Evolutionary conservation across 1,140 invertebrate genomes (phyloP), one percentile per base, ranked within the genome.

Genomic region (Heterodera schachtii): DNA sequence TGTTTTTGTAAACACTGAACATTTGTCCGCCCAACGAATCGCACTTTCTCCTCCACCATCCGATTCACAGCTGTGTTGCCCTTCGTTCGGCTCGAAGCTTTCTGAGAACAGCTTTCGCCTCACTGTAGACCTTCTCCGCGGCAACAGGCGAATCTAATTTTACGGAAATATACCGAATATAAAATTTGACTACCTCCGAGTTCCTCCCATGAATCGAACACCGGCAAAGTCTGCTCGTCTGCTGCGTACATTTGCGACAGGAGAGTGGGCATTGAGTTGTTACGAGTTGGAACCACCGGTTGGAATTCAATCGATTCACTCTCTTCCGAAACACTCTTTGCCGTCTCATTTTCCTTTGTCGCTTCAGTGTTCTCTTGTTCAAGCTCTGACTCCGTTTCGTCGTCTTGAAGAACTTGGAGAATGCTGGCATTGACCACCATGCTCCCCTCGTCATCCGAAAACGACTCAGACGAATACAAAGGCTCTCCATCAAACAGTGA

Each of bases 191-290:
- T n/a, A 60, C 83, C 80, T 19, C 83, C 81, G 8, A 82, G 69
- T n/a, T 82, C 82, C 69, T 82, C 81, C 80, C 81, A 82, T 19
- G 81, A 82, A 57, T 82, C 81, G 4, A 84, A 21, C 11, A 83
- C 81, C 0, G 81, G 81, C 41, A 82, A 83, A 21, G 66, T 76
- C 46, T 82, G 81, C 60, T 81, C 79, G 67, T 81, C 79, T 16
- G 64, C 41, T 8, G 78, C n/a, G 64, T 21, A 79, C 13, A 46
- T 57, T 5, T 21, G 52, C 11, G 71, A 82, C 41, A 43, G 49
- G 19, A 80, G 82, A 7, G 46, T 82, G 21, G 41, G 46, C n/a
- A 46, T 67, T 6, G 78, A 81, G 19, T 41, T 78, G 78, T 80
- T 44, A 11, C 74, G 31, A 13, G 79, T 82, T 2, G 77, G n/a